A percentile compares a stretch with the other conserved stretches of the same genome.
phyloP scores from a whole-genome alignment of 30 jellyfish, hydroid and myxozoan genomes.

The Aurelia sp. region DNA sequence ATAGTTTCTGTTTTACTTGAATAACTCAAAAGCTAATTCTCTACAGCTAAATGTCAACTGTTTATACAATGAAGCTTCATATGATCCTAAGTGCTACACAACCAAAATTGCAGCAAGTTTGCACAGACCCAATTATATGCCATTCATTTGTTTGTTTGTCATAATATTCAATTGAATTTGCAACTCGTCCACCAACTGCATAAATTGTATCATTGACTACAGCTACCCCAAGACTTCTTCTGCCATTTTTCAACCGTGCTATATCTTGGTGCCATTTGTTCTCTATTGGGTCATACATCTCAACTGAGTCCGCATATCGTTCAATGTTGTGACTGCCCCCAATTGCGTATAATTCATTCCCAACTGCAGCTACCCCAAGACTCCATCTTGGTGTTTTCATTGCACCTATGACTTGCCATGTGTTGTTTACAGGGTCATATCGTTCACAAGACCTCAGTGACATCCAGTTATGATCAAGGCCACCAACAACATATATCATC shows the following conservation, averaged over 20 bases:
- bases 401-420: constrained; percentile 81
- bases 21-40: too few relatives aligned
- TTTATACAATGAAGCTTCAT: constrained; percentile 1
- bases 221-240: constrained; percentile 96
- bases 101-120: constrained; percentile 94
- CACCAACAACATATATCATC: constrained; percentile 90
- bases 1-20: too few relatives aligned
- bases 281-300: constrained; percentile 77
- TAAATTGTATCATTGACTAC: constrained; percentile 89
- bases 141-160: constrained; percentile 75
- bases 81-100: constrained; percentile 93
- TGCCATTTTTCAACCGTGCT: constrained; percentile 89
- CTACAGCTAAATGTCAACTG: too few relatives aligned
- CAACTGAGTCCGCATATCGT: constrained; percentile 94
- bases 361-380: constrained; percentile 91
- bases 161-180: constrained; percentile 94
- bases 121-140: constrained; percentile 91
- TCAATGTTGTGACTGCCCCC: constrained; percentile 98
- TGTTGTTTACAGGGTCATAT: constrained; percentile 75
- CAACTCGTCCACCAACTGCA: constrained; percentile 98
- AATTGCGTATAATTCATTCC: constrained; percentile 78
- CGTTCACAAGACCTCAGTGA: constrained; percentile 82
- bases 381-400: constrained; percentile 93
- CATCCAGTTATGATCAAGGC: constrained; percentile 91
- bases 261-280: constrained; percentile 78